Base-by-base conservation (phyloP, 2,888 invertebrate species). In the Aquatica leii region DNA sequence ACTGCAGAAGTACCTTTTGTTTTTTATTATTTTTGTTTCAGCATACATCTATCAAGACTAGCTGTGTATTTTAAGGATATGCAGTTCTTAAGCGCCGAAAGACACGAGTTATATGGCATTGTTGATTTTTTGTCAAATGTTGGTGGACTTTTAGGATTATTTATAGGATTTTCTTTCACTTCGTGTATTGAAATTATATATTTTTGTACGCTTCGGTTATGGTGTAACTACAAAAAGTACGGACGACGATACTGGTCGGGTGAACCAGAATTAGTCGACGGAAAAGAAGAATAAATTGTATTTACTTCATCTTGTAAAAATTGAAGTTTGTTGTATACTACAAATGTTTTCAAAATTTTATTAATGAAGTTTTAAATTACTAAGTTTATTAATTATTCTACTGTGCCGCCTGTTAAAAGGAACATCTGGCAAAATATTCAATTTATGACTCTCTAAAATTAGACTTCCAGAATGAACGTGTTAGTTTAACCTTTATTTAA, bases 41-140 rank as follows among this genome's bases (percentile, higher is more conserved):
- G 87, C 43, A 74, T 83, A 15, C 81, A 84, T 70, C 82, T 85
- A 78, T 84, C 90, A 0, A 84, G 89, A 1, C 82, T 90, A 8
- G 86, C 87, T 69, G 85, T 91, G 50, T 90, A 88, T 81, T 90
- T 90, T 81, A 90, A 90, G 77, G 90, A 91, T 73, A 86, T 87
- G 2, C 83, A 84, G 41, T 86, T 84, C 68, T 80, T 85, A 34
- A 83, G 85, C 0, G 85, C 85, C 54, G 83, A 83, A 58, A 81
- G 87, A 8, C 84, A 86, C 37, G 86, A 86, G 72, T 72, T 87
- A 46, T 86, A 84, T 67, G 86, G 87, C 0, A 69, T 80, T 58
- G 84, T 84, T 0, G 87, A 87, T 73, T 86, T 87, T 74, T 75
- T 86, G 1, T 84, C 86, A 65, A 85, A 85, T 74, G 84, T 84